phyloP scores from a whole-genome alignment of 2,888 invertebrate genomes.

The Eudemis profundana region DNA sequence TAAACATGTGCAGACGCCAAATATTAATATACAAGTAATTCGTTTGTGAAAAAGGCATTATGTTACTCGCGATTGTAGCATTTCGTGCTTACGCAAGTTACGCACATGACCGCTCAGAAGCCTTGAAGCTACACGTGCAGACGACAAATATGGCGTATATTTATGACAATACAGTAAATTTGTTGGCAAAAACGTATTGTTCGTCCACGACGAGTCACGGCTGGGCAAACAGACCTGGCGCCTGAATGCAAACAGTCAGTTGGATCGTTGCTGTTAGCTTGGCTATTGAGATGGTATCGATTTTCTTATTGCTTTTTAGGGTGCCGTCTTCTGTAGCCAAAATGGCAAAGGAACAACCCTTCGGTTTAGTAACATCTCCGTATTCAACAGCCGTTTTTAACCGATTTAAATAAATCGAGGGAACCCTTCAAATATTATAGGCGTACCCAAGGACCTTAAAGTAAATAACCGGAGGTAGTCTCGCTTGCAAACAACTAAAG shows the following conservation, averaged over 20 bases:
- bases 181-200: slow-evolving; percentile 35
- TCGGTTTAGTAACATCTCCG: too few species aligned
- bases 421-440: too few species aligned
- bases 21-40: too few species aligned
- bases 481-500: too few species aligned
- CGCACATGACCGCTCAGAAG: not conserved
- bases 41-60: not conserved
- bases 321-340: too few species aligned
- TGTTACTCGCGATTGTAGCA: not conserved
- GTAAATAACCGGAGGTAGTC: too few species aligned
- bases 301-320: not conserved
- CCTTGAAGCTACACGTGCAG: slow-evolving; percentile 1
- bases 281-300: slow-evolving; percentile 14
- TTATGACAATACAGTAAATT: slow-evolving; percentile 24
- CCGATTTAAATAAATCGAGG: too few species aligned
- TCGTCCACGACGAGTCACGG: not conserved
- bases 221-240: slow-evolving; percentile 31
- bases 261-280: slow-evolving; percentile 18
- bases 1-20: too few species aligned
- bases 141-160: slow-evolving; percentile 21
- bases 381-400: too few species aligned
- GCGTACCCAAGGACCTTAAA: too few species aligned
- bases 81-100: not conserved
- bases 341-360: too few species aligned
- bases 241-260: slow-evolving; percentile 25